A percentile compares a stretch with the other conserved stretches of the same genome.
These are phyloP conservation scores for Manis pentadactyla DNA, from an alignment of 2,797 vertebrate genomes.

Conservation along the genomic window DNA sequence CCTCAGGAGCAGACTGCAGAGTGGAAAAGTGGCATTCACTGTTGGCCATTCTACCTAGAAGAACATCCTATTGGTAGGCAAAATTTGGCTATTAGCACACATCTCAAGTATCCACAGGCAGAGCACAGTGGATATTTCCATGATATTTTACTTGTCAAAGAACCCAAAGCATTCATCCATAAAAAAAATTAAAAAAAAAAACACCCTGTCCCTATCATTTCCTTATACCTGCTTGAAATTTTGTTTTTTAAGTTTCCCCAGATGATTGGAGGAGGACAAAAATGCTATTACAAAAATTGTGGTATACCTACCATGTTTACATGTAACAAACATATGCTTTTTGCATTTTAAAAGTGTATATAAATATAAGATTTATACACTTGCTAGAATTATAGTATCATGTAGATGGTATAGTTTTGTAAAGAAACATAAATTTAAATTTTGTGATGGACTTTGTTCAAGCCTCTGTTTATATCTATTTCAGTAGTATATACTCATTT, in stretches of 20 bases:
- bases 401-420: background rate
- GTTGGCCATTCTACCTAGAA: background rate
- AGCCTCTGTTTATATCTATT: background rate
- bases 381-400: background rate
- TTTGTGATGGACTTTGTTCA: background rate
- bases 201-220: background rate
- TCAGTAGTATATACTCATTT: background rate
- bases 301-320: background rate
- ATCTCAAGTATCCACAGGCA: background rate
- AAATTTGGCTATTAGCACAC: background rate
- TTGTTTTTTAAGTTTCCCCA: background rate
- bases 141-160: background rate
- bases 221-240: background rate
- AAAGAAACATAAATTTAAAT: background rate
- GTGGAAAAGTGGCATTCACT: background rate
- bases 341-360: slow-evolving; percentile 17
- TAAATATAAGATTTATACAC: background rate
- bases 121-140: background rate
- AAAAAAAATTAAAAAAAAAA: background rate
- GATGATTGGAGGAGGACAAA: background rate
- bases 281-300: background rate
- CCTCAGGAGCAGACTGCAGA: background rate
- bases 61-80: background rate
- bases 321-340: background rate
- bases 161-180: background rate